phyloP scores from a whole-genome alignment of 2,113 vertebrate genomes.

The Proteles cristata region DNA sequence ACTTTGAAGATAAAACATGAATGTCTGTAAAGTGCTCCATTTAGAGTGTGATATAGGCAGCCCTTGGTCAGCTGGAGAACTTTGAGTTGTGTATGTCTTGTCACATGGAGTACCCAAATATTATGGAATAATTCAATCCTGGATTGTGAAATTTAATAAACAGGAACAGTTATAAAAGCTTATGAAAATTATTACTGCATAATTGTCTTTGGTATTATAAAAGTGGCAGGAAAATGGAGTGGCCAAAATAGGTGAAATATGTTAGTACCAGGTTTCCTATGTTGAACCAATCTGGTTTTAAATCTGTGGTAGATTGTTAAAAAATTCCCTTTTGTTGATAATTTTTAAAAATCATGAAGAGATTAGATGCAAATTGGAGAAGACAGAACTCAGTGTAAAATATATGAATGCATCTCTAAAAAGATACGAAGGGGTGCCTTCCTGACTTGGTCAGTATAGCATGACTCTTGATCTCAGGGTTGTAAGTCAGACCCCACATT shows the following conservation, averaged over 20 bases:
- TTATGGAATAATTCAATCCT: constrained; percentile 94
- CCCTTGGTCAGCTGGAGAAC: neutral
- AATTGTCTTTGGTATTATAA: neutral
- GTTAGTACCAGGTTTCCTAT: neutral
- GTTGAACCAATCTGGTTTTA: neutral
- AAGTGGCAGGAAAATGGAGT: neutral
- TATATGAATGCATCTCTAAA: constrained; percentile 88
- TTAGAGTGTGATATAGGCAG: neutral
- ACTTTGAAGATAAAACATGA: constrained; percentile 25
- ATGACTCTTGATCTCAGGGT: neutral
- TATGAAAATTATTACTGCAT: constrained; percentile 88
- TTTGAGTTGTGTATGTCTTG: neutral
- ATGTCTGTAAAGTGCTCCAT: neutral
- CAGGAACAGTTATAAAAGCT: constrained; percentile 89
- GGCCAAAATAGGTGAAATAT: neutral
- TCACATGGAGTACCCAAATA: constrained; percentile 86
- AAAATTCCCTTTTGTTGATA: neutral
- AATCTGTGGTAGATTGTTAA: neutral
- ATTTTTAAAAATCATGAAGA: neutral
- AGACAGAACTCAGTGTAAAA: neutral
- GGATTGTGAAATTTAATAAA: constrained; percentile 93
- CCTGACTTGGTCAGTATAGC: neutral
- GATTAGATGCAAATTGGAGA: neutral
- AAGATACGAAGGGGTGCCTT: constrained; percentile 81
- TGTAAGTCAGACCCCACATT: neutral